Conservation (phyloP, 2,888 invertebrate genomes). For the Habrosyne pyritoides region DNA sequence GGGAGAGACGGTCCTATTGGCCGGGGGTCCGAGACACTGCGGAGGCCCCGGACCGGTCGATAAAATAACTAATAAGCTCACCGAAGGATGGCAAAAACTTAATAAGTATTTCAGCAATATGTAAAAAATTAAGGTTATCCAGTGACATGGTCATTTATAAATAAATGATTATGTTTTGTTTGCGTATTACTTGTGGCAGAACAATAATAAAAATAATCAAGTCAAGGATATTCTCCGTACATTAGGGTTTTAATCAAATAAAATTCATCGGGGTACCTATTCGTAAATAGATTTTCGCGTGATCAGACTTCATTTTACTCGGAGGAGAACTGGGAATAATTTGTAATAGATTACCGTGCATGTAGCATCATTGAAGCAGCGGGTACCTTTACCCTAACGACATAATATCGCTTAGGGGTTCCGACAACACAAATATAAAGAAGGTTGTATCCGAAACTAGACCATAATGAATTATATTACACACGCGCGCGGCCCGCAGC, state of each 20-base stretch:
- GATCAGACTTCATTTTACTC: background rate
- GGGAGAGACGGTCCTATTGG: conserved; percentile 66
- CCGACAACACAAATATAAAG: conserved; percentile 38
- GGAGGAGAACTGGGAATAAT: conserved; percentile 25
- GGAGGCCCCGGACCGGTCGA: conserved; percentile 77
- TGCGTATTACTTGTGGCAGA: background rate
- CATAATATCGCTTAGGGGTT: conserved; percentile 42
- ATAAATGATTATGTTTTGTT: background rate
- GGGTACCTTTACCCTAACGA: conserved; percentile 37
- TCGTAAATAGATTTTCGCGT: background rate
- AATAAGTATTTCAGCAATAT: conserved; percentile 72
- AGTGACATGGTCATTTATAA: background rate
- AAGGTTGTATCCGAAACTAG: conserved; percentile 40
- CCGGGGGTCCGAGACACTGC: conserved; percentile 70
- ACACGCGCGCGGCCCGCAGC: conserved; percentile 31
- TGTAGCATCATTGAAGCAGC: conserved; percentile 36
- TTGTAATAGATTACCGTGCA: conserved; percentile 42
- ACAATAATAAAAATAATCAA: background rate
- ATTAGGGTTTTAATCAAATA: background rate
- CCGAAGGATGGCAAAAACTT: conserved; percentile 77
- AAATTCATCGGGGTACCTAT: background rate
- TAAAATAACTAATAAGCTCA: conserved; percentile 71
- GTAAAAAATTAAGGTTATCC: conserved; percentile 19
- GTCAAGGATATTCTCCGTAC: background rate
- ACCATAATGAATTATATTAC: conserved; percentile 58